Percentiles rank a stretch among this genome's conserved stretches.
Evolutionary conservation across 2,888 invertebrate species (phyloP).

Genomic region (Leptopilina myrica): DNA sequence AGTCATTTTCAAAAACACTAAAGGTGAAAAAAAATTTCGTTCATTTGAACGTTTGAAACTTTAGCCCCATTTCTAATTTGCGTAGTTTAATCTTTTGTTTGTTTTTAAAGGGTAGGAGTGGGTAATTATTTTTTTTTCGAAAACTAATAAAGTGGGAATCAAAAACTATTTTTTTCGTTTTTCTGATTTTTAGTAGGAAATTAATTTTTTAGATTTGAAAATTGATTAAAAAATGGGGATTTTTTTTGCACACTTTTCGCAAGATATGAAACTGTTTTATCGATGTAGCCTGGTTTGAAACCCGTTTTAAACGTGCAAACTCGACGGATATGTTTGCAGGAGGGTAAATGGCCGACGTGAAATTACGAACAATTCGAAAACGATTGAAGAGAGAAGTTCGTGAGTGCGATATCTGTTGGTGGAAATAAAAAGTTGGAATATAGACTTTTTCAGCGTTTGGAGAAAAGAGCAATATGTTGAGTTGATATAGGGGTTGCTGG

Average conservation of each 20-base stretch:
- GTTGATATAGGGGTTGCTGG: conserved; percentile 29
- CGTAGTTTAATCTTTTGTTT: too few relatives aligned
- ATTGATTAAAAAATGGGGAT: not conserved
- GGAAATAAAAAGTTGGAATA: conserved; percentile 29
- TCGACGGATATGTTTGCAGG: conserved; percentile 4
- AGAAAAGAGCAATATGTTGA: conserved; percentile 19
- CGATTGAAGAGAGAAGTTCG: not conserved
- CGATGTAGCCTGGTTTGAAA: conserved; percentile 15
- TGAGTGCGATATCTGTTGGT: conserved; percentile 24
- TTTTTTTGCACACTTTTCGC: too few relatives aligned
- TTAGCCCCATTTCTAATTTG: too few relatives aligned
- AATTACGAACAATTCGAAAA: not conserved
- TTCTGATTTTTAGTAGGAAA: too few relatives aligned
- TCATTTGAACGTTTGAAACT: too few relatives aligned
- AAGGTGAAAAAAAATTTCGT: too few relatives aligned
- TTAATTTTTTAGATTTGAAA: not conserved
- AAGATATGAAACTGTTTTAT: not conserved
- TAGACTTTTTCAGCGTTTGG: not conserved
- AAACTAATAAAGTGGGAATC: too few relatives aligned
- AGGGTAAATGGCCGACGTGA: conserved; percentile 50
- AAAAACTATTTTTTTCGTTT: too few relatives aligned
- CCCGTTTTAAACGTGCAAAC: conserved; percentile 35
- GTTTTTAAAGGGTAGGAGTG: too few relatives aligned
- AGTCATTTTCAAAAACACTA: too few relatives aligned
- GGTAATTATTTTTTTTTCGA: too few relatives aligned